phyloP scores from a whole-genome alignment of 2,888 invertebrate species.

The Sphecodes monilicornis region DNA sequence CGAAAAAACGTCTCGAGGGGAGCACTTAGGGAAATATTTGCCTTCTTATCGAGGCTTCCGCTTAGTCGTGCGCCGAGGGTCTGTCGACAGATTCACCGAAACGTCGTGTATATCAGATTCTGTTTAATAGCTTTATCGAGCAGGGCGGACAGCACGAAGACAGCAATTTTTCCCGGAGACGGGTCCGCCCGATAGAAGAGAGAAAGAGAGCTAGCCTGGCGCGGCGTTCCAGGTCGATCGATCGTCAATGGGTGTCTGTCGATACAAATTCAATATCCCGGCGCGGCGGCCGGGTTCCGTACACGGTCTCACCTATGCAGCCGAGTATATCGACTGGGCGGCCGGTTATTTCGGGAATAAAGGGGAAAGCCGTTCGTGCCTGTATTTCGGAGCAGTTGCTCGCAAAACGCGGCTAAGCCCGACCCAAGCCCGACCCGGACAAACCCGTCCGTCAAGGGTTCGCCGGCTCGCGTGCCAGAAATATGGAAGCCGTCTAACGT shows the following conservation, averaged over 20 bases:
- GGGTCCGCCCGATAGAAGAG: neutral
- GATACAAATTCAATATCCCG: conserved; percentile 67
- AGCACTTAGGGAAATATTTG: neutral
- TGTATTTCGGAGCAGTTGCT: conserved; percentile 36
- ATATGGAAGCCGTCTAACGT: conserved; percentile 37
- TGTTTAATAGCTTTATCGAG: conserved; percentile 36
- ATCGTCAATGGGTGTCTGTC: conserved; percentile 60
- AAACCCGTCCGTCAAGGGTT: conserved; percentile 4
- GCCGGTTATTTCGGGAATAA: conserved; percentile 57
- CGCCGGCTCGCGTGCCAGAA: conserved; percentile 15
- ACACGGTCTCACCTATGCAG: conserved; percentile 37
- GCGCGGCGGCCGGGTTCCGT: neutral
- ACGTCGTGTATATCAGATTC: conserved; percentile 26
- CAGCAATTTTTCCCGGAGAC: conserved; percentile 25
- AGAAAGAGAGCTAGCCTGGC: neutral
- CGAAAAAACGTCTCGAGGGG: neutral
- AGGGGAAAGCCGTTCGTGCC: conserved; percentile 35
- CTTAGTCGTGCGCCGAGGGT: neutral
- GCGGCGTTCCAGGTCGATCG: conserved; percentile 52
- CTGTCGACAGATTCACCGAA: neutral
- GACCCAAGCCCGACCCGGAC: neutral
- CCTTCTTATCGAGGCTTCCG: neutral
- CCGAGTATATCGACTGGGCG: conserved; percentile 17
- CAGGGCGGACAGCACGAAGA: conserved; percentile 23
- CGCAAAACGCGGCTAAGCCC: neutral